phyloP scores from a whole-genome alignment of 2,113 vertebrate species.

The Lycocorax pyrrhopterus region DNA sequence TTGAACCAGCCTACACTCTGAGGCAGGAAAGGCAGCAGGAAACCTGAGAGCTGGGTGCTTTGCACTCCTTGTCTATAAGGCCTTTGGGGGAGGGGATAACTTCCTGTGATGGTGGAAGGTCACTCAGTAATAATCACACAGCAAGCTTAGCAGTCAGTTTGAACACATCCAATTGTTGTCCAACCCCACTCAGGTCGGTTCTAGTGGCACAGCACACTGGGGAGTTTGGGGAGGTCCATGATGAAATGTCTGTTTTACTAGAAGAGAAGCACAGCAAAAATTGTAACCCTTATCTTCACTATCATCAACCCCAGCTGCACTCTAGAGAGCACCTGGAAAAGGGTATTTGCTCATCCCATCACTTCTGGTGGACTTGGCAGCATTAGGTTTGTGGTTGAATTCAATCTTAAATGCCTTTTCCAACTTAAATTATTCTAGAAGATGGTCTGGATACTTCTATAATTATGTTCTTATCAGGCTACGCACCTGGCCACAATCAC shows the following conservation, averaged over 20 bases:
- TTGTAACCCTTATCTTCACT: neutral
- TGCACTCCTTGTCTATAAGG: neutral
- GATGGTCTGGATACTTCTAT: neutral
- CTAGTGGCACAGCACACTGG: accelerated
- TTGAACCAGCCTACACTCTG: neutral
- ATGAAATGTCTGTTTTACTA: neutral
- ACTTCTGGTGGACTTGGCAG: neutral
- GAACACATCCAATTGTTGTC: accelerated
- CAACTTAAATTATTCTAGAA: neutral
- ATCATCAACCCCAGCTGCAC: neutral
- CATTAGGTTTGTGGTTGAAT: neutral
- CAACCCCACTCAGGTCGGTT: accelerated
- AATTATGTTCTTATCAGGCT: neutral
- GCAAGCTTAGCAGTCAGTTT: neutral
- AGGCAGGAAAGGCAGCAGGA: neutral
- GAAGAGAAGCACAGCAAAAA: neutral
- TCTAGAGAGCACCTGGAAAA: neutral
- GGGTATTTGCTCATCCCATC: neutral
- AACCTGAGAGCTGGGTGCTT: neutral
- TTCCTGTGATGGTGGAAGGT: neutral
- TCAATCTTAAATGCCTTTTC: neutral
- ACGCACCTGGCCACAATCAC: neutral
- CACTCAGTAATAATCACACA: neutral
- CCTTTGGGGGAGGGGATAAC: neutral
- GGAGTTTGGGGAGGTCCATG: neutral